A percentile compares a stretch with the other conserved stretches of the same genome.
phyloP scores from a whole-genome alignment of 1,140 invertebrate genomes.

The Papilio glaucus region DNA sequence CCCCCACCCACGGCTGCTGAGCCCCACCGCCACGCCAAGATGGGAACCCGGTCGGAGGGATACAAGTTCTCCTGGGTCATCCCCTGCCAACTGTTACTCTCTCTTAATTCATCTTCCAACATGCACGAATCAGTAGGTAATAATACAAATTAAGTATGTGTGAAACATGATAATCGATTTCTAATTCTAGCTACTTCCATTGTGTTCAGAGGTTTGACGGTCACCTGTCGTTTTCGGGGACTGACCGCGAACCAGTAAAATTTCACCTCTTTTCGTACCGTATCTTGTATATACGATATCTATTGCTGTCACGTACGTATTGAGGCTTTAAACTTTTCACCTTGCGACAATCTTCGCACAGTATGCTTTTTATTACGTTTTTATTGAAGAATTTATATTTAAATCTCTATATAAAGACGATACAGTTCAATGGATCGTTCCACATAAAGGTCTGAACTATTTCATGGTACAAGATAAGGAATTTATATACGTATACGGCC shows the following conservation, averaged over 20 bases:
- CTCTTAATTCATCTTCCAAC: too few species aligned
- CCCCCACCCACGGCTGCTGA: too few species aligned
- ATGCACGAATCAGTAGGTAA: too few species aligned
- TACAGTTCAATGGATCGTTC: background rate
- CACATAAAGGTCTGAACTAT: too few species aligned
- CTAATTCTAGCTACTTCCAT: background rate
- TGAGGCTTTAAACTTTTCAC: background rate
- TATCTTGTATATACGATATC: slow-evolving; percentile 1
- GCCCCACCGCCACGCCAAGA: too few species aligned
- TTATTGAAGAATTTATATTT: background rate
- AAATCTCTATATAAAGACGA: background rate
- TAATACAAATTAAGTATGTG: too few species aligned
- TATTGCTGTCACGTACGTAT: background rate
- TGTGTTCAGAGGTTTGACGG: background rate
- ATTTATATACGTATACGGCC: too few species aligned
- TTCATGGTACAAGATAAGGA: too few species aligned
- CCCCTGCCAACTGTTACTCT: too few species aligned
- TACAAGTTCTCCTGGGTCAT: too few species aligned
- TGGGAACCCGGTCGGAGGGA: too few species aligned
- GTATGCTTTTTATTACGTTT: background rate
- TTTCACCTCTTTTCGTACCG: background rate
- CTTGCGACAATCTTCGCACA: background rate
- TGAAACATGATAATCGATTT: background rate
- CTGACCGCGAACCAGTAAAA: background rate
- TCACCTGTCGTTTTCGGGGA: background rate